Conservation (phyloP, 2,113 vertebrate species). For the Psophia crepitans region DNA sequence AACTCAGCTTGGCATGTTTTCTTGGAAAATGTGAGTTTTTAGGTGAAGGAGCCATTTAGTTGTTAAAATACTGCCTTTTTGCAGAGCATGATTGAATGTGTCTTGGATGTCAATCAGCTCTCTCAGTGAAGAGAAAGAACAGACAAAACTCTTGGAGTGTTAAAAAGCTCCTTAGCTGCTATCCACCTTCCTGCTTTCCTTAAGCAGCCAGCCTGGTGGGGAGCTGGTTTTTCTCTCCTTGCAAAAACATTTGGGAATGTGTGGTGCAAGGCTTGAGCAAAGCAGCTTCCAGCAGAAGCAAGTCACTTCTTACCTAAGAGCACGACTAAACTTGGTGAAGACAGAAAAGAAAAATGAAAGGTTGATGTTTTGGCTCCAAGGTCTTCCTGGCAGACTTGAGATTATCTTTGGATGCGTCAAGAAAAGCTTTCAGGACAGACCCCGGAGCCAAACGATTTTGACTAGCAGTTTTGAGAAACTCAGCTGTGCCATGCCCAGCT, state of each 20-base stretch:
- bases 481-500: neutral
- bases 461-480: neutral
- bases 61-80: neutral
- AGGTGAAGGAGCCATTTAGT: neutral
- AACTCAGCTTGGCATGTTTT: neutral
- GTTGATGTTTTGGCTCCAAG: constrained; percentile 6
- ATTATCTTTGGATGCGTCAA: constrained; percentile 1
- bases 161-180: constrained; percentile 1
- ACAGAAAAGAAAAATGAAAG: constrained; percentile 6
- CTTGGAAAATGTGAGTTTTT: constrained; percentile 38
- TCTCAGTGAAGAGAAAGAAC: neutral
- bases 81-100: neutral
- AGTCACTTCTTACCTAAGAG: neutral
- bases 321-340: neutral
- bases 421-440: neutral
- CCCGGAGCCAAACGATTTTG: neutral
- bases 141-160: neutral
- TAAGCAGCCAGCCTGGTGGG: neutral
- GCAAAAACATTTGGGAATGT: neutral
- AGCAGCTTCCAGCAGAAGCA: neutral
- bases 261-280: neutral
- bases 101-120: neutral
- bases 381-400: neutral
- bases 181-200: neutral
- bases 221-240: neutral